Base-by-base conservation (phyloP, 1,140 invertebrate genomes). In the Aphidius ervi region DNA sequence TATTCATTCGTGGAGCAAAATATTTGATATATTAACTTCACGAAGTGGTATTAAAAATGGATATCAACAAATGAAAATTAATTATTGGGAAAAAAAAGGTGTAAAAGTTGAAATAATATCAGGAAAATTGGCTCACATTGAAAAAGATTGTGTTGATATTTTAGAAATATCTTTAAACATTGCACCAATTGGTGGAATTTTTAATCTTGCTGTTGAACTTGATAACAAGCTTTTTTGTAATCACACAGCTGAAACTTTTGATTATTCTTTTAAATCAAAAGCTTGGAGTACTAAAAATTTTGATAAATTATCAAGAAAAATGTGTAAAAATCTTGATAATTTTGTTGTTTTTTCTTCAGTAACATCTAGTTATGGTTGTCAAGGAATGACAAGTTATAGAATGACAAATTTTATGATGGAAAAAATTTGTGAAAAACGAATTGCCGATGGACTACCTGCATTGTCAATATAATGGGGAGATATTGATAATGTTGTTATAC, bases 311-410 rank as follows among this genome's bases (percentile, higher is more conserved):
- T 78, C 82, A 0, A 76, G 84, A 59, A 75, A 70, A 49, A 60
- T 82, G 48, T 85, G 83, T 64, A 80, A 81, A 1, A 40, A 76
- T 8, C 73, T 85, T 23, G 63, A 74, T 46, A 71, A 84, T 37
- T 86, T 86, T 59, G 81, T 85, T 6, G 85, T 88, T 0, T 93
- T 92, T 70, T 92, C 90, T 4, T 90, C 88, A 9, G 82, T 92
- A 5, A 84, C 84, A 52, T 89, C 88, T 73, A 90, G 90, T 6
- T 80, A 87, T 61, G 91, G 91, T 52, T 92, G 92, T 72, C 79
- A 82, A 54, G 91, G 90, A 4, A 90, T 93, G 70, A 83, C 85
- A 1, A 93, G 91, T 73, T 93, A 93, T 70, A 90, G 82, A 45
- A 81, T 84, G 77, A 77, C 82, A 0, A 86, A 86, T 58, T 84